Evolutionary conservation across 2,113 vertebrate genomes (phyloP).

Genomic region (Erinaceus europaeus): DNA sequence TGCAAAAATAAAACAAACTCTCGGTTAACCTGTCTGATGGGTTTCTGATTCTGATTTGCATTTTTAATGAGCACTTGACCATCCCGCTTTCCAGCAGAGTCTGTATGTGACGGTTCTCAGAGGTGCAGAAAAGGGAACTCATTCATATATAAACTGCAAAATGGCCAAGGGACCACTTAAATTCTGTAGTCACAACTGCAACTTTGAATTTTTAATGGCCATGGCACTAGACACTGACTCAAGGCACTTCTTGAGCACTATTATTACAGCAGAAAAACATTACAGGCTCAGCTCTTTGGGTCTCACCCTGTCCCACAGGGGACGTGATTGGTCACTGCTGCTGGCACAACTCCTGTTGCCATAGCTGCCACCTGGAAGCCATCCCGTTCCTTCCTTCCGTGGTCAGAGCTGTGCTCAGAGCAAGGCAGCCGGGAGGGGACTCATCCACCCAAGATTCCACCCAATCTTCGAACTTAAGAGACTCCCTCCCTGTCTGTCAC

Average conservation of each 20-base stretch:
- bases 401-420: background rate
- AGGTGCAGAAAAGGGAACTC: background rate
- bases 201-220: background rate
- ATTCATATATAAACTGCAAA: background rate
- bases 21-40: background rate
- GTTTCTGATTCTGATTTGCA: constrained; percentile 9
- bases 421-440: background rate
- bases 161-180: background rate
- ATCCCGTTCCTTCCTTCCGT: background rate
- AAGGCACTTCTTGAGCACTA: constrained; percentile 61
- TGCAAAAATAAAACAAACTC: background rate
- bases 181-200: background rate
- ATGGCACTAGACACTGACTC: background rate
- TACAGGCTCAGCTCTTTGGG: constrained; percentile 17
- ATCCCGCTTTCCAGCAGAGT: background rate
- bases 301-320: background rate
- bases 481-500: background rate
- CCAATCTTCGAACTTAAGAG: background rate
- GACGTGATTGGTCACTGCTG: background rate
- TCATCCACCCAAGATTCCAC: background rate
- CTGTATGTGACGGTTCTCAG: constrained; percentile 14
- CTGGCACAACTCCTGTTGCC: background rate
- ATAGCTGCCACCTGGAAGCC: background rate
- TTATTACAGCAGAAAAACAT: background rate
- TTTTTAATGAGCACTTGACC: background rate